phyloP scores from a whole-genome alignment of 1,140 invertebrate genomes.

The Lamellibrachia luymesi region DNA sequence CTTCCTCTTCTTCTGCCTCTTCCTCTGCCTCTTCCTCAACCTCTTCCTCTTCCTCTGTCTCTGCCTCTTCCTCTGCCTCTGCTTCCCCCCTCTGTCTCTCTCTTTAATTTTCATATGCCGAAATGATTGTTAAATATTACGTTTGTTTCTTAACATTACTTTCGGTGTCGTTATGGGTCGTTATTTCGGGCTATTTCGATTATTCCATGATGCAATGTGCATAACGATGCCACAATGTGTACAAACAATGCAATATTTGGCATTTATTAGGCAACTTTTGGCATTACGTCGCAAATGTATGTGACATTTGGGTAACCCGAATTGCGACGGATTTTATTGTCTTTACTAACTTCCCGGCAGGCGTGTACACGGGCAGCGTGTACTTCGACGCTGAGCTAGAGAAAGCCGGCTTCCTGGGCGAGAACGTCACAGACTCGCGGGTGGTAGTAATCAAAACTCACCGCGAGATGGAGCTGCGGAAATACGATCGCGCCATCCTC shows the following conservation, averaged over 20 bases:
- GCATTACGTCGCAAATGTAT: background rate
- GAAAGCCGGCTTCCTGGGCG: conserved; percentile 75
- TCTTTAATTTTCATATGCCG: too few relatives aligned
- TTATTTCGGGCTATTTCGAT: too few relatives aligned
- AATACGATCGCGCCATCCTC: conserved; percentile 33
- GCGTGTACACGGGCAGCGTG: conserved; percentile 18
- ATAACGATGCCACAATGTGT: background rate
- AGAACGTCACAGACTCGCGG: conserved; percentile 72
- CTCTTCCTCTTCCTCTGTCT: too few relatives aligned
- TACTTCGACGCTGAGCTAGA: conserved; percentile 72
- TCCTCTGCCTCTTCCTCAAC: too few relatives aligned
- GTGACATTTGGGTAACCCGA: background rate
- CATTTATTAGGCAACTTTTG: too few relatives aligned
- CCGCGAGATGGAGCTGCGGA: conserved; percentile 54
- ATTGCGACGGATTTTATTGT: background rate
- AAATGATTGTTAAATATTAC: too few relatives aligned
- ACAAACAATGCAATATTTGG: background rate
- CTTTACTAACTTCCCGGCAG: background rate
- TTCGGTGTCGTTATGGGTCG: too few relatives aligned
- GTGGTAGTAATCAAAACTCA: conserved; percentile 78
- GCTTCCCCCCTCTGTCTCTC: too few relatives aligned
- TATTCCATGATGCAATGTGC: too few relatives aligned
- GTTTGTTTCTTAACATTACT: too few relatives aligned
- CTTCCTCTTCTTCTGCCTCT: too few relatives aligned
- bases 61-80: too few relatives aligned